Percentiles rank a stretch among this genome's conserved stretches.
Conservation (phyloP, 2,888 invertebrate species). For the Entomobrya proxima region DNA sequence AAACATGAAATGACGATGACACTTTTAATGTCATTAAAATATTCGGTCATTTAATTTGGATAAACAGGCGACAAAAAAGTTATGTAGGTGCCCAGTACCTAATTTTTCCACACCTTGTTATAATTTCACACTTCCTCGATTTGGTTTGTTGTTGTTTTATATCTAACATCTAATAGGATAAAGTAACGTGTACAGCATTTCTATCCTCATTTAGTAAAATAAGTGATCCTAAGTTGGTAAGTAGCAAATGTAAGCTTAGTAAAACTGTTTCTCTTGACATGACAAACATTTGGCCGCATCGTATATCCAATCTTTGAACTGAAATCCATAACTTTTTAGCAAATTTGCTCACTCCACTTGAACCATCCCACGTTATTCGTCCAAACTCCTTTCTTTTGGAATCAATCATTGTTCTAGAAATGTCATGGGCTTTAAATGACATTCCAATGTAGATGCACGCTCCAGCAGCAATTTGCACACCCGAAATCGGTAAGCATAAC, state of each 20-base stretch:
- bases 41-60: too few species aligned
- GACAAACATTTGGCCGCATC: not conserved
- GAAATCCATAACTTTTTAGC: not conserved
- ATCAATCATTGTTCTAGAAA: too few species aligned
- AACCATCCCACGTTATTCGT: not conserved
- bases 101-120: too few species aligned
- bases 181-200: not conserved
- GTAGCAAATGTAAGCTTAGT: not conserved
- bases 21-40: too few species aligned
- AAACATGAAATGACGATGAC: too few species aligned
- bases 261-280: not conserved
- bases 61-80: too few species aligned
- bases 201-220: not conserved
- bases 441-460: not conserved
- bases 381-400: too few species aligned
- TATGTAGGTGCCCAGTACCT: too few species aligned
- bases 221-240: not conserved
- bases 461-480: not conserved
- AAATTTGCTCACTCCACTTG: not conserved
- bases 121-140: too few species aligned
- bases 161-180: not conserved
- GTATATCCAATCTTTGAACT: not conserved
- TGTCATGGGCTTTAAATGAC: not conserved
- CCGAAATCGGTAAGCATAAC: not conserved
- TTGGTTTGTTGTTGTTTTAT: too few species aligned